Conservation (phyloP, 2,797 vertebrate species). For the Pipistrellus nathusii region DNA sequence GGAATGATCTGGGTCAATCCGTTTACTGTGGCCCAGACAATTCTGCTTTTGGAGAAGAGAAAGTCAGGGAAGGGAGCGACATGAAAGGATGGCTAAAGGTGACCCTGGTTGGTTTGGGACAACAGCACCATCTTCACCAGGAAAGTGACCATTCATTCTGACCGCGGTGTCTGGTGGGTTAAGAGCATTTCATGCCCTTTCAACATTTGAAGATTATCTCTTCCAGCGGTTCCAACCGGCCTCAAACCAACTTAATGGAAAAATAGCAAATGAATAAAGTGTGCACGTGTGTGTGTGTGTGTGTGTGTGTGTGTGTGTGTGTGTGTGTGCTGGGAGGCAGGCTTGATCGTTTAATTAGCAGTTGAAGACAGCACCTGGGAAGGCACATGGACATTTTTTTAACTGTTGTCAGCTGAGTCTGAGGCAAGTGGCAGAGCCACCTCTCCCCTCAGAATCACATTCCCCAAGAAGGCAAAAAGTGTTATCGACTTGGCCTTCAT, state of each 20-base stretch:
- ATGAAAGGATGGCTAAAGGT: not conserved
- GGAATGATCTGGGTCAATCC: not conserved
- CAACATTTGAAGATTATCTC: not conserved
- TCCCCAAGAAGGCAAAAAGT: too few relatives aligned
- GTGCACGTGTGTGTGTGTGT: not conserved
- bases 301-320: not conserved
- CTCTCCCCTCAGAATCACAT: too few relatives aligned
- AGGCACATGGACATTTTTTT: too few relatives aligned
- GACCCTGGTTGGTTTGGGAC: not conserved
- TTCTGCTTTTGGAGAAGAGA: not conserved
- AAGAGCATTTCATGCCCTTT: not conserved
- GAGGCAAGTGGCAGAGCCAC: too few relatives aligned
- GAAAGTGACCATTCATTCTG: not conserved
- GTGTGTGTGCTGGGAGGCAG: not conserved
- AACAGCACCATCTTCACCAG: not conserved
- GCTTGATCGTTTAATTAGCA: not conserved
- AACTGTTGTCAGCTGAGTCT: too few relatives aligned
- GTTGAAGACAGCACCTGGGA: too few relatives aligned
- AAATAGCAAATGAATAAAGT: not conserved
- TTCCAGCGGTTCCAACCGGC: not conserved
- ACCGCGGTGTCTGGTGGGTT: not conserved
- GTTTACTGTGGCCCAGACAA: slow-evolving; percentile 4
- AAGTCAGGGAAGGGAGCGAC: not conserved
- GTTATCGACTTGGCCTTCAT: too few relatives aligned
- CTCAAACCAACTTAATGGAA: not conserved